phyloP scores from a whole-genome alignment of 2,888 invertebrate genomes.

The Himalopsyche anomala region DNA sequence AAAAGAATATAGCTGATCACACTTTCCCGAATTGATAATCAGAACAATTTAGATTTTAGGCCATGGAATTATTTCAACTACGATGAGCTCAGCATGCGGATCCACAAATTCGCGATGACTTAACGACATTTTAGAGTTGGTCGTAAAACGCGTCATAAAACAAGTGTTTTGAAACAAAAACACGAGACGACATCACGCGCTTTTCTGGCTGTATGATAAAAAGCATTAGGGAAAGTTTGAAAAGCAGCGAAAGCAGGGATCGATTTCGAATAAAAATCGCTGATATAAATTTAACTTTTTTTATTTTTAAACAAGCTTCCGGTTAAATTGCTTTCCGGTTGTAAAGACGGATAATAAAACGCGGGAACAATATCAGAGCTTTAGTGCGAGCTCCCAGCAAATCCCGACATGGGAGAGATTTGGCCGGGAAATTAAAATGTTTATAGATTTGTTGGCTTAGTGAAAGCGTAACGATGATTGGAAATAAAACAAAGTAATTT shows the following conservation, averaged over 20 bases:
- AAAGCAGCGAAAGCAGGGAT: neutral
- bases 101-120: constrained; percentile 31
- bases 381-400: constrained; percentile 11
- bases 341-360: constrained; percentile 34
- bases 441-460: constrained; percentile 31
- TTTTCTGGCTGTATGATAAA: neutral
- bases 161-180: constrained; percentile 50
- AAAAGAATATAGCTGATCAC: no score
- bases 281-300: constrained; percentile 33
- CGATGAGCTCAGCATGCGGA: neutral
- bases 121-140: constrained; percentile 45
- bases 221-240: neutral
- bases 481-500: constrained; percentile 31
- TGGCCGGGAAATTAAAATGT: constrained; percentile 30
- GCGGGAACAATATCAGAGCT: constrained; percentile 18
- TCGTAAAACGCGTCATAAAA: constrained; percentile 50
- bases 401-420: constrained; percentile 9
- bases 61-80: neutral
- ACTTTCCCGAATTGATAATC: no score
- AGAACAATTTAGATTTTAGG: neutral
- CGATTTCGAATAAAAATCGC: constrained; percentile 41
- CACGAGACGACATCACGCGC: constrained; percentile 12
- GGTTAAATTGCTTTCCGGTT: constrained; percentile 30
- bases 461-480: constrained; percentile 31
- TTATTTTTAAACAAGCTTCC: constrained; percentile 34